Evolutionary conservation across 2,113 vertebrate genomes (phyloP), one percentile per base, ranked within the genome.

Genomic region (Chloropsis hardwickii): DNA sequence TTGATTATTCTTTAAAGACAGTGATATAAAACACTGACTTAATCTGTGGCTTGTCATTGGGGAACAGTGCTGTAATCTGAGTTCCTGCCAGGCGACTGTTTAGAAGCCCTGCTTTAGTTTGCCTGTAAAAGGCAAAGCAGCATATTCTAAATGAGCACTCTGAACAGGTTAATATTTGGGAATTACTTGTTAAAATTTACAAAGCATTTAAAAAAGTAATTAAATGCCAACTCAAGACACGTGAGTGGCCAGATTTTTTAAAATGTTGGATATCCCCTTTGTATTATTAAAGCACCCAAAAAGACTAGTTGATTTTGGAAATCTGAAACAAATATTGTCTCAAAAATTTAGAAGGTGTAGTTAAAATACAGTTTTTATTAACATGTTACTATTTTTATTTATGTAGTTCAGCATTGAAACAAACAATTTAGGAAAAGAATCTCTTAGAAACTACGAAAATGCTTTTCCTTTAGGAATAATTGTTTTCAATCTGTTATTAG

Each of bases 391-490:
- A 53, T 57, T 93, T 51, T 86, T 69, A 31, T 67, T 9, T 67
- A 89, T 62, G 33, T 56, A 58, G 28, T 56, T 93, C 33, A 87
- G 27, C 16, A 21, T 6, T 50, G 67, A 79, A 94, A 92, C 28
- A 77, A 78, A 81, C 14, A 54, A 83, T 42, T 73, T 65, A 80
- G 33, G 45, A 50, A 82, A 82, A 74, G 3, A 56, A 87, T 51
- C 27, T 58, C 57, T 53, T 45, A 86, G 42, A 92, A 88, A 88
- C n/a, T 51, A 86, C 40, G 40, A n/a, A 62, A 88, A 65, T 42
- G 13, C 37, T 93, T 81, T 86, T 93, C 82, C 37, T 90, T 88
- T 95, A 48, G 94, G 74, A 94, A 56, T 80, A 95, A 93, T 88
- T 94, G 69, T 62, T 93, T 92, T 90, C 67, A 95, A 21, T 66